A percentile compares a stretch with the other conserved stretches of the same genome.
Evolutionary conservation across 2,888 invertebrate genomes (phyloP).

Genomic region (Drosophila paramelanica): DNA sequence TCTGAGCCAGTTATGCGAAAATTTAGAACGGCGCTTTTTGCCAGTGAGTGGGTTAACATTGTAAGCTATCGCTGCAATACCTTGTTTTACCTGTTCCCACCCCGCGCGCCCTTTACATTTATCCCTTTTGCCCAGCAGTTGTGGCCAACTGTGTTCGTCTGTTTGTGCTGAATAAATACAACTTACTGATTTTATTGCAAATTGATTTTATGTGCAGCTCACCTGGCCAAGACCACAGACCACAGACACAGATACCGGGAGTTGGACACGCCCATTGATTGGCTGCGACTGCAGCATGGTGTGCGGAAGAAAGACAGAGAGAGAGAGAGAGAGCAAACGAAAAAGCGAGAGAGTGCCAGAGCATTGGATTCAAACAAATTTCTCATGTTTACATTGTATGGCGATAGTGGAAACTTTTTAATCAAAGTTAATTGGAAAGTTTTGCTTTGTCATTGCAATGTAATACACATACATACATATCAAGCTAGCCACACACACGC

Average conservation of each 20-base stretch:
- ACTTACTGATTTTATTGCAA: constrained; percentile 80
- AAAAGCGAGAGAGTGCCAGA: not conserved
- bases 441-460: constrained; percentile 78
- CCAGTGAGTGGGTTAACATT: constrained; percentile 24
- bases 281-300: constrained; percentile 22
- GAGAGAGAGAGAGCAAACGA: not conserved
- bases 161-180: constrained; percentile 74
- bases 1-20: too few species aligned
- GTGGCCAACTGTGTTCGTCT: constrained; percentile 32
- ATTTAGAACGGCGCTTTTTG: not conserved
- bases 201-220: constrained; percentile 77
- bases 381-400: constrained; percentile 80
- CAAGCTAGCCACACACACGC: constrained; percentile 7
- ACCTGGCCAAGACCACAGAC: constrained; percentile 49
- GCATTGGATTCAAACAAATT: constrained; percentile 77
- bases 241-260: constrained; percentile 37
- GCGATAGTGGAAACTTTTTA: constrained; percentile 79
- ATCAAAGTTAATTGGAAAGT: constrained; percentile 81
- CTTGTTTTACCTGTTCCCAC: not conserved
- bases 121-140: not conserved
- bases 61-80: too few species aligned
- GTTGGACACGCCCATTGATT: constrained; percentile 54
- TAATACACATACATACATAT: constrained; percentile 47
- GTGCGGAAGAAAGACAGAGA: not conserved
- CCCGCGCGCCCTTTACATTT: not conserved